Conservation (phyloP, 2,888 invertebrate species). For the Cepaea hortensis region DNA sequence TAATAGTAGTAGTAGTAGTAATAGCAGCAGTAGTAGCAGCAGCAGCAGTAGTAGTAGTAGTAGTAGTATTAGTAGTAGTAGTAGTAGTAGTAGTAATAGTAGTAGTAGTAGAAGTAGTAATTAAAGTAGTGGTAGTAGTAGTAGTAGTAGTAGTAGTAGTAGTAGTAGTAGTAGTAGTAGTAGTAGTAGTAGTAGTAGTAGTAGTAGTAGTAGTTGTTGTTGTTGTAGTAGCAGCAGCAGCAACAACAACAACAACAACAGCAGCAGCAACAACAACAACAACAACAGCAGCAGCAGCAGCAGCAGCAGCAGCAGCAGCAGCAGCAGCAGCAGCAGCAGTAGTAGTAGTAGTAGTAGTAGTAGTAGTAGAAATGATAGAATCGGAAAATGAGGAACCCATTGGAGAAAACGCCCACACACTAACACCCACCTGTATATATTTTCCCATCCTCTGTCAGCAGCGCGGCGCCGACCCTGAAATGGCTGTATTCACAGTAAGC, state of each 20-base stretch:
- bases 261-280: not conserved
- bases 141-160: not conserved
- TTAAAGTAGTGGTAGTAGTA: not conserved
- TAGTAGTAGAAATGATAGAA: too few species aligned
- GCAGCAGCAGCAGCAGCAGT: not conserved
- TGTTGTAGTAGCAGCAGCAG: not conserved
- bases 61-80: too few species aligned
- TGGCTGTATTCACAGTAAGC: slow-evolving; percentile 75
- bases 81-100: too few species aligned
- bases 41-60: not conserved
- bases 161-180: not conserved
- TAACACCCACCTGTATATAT: slow-evolving; percentile 78
- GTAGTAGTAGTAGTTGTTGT: not conserved
- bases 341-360: not conserved
- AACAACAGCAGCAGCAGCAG: too few species aligned
- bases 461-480: slow-evolving; percentile 72
- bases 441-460: slow-evolving; percentile 64
- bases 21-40: not conserved
- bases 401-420: not conserved
- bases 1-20: not conserved
- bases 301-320: too few species aligned
- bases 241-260: too few species aligned
- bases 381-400: not conserved
- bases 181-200: not conserved
- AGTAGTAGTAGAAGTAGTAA: not conserved